phyloP scores from a whole-genome alignment of 64 coral and sea anemone genomes.

The Stichodactyla helianthus region DNA sequence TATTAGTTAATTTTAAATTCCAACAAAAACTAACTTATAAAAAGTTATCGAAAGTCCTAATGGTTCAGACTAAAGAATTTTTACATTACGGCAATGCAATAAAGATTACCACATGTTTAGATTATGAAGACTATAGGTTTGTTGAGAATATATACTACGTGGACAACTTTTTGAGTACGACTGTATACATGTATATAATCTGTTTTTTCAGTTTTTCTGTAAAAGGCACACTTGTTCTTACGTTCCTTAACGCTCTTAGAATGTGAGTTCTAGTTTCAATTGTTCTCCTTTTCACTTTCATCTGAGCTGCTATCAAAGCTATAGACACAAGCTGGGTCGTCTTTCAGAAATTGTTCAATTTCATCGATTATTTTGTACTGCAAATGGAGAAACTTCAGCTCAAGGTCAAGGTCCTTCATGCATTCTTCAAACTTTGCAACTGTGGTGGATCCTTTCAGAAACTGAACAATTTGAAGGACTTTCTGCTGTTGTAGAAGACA shows the following conservation, averaged over 20 bases:
- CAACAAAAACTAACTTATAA: too few species aligned
- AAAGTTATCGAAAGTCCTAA: too few species aligned
- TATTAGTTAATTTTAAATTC: too few species aligned
- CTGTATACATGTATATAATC: too few species aligned
- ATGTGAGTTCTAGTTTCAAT: background rate
- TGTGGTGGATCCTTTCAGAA: slow-evolving; percentile 31
- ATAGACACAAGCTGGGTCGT: slow-evolving; percentile 28
- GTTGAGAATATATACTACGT: too few species aligned
- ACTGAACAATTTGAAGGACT: slow-evolving; percentile 7
- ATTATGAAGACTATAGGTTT: too few species aligned
- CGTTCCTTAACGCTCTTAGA: background rate
- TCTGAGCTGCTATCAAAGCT: slow-evolving; percentile 32
- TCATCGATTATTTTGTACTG: slow-evolving; percentile 43
- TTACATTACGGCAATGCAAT: too few species aligned
- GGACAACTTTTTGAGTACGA: too few species aligned
- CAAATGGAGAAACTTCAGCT: slow-evolving; percentile 56
- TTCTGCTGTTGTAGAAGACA: slow-evolving; percentile 45
- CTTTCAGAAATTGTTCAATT: slow-evolving; percentile 36
- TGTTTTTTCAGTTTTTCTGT: background rate
- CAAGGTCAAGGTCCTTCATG: slow-evolving; percentile 39
- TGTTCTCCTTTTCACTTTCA: slow-evolving; percentile 20
- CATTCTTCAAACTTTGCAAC: slow-evolving; percentile 26
- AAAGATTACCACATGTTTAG: too few species aligned
- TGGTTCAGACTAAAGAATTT: too few species aligned
- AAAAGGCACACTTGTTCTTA: background rate